phyloP scores from a whole-genome alignment of 2,888 invertebrate species.

The Formica aserva region DNA sequence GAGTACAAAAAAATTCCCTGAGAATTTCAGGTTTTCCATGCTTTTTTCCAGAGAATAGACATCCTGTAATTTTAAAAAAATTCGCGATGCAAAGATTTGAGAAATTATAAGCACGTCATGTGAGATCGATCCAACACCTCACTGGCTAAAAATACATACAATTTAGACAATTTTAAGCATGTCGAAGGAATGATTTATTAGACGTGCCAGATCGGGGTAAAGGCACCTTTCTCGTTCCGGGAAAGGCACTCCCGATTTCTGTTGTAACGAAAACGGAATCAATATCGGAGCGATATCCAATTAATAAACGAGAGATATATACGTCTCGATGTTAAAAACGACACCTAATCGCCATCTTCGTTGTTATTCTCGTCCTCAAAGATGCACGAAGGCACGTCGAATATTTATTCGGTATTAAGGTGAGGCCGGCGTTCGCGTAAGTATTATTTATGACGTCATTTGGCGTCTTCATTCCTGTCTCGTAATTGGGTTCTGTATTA shows the following conservation, averaged over 20 bases:
- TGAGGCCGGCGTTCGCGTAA: background rate
- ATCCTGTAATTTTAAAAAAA: background rate
- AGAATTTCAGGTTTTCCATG: no score
- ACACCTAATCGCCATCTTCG: background rate
- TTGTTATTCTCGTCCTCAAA: background rate
- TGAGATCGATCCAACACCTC: constrained; percentile 19
- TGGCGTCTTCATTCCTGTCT: constrained; percentile 18
- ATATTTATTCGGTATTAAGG: constrained; percentile 36
- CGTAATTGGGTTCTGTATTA: constrained; percentile 42
- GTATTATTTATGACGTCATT: constrained; percentile 43
- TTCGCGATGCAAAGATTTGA: background rate
- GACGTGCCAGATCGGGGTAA: constrained; percentile 22
- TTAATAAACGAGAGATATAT: constrained; percentile 55
- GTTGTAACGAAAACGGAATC: constrained; percentile 46
- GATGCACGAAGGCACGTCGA: constrained; percentile 23
- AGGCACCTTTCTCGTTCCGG: constrained; percentile 40
- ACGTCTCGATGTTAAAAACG: constrained; percentile 20
- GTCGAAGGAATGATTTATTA: constrained; percentile 59
- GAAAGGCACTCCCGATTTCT: constrained; percentile 47
- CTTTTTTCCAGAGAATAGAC: no score
- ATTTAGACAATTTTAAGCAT: constrained; percentile 47
- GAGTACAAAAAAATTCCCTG: no score
- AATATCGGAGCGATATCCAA: constrained; percentile 59
- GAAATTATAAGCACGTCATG: constrained; percentile 17
- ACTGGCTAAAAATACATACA: constrained; percentile 28